Evolutionary conservation across 2,113 vertebrate genomes (phyloP).

Genomic region (Malurus elegans): DNA sequence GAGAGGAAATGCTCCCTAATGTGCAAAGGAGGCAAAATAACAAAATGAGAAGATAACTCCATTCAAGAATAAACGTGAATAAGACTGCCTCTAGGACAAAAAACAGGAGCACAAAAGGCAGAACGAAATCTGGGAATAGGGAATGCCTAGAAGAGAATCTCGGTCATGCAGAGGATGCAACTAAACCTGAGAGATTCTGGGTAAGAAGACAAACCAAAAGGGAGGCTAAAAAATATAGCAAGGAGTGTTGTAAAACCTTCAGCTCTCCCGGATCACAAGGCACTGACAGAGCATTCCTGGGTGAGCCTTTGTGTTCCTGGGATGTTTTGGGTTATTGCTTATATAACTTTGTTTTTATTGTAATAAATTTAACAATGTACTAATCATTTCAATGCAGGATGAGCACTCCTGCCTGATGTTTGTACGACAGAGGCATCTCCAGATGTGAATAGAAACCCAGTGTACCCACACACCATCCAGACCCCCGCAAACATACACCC

Average conservation of each 20-base stretch:
- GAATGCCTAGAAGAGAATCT: background rate
- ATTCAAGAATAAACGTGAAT: background rate
- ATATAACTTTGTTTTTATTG: background rate
- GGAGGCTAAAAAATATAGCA: background rate
- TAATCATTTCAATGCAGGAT: background rate
- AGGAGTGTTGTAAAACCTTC: background rate
- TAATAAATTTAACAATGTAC: background rate
- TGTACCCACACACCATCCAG: too few relatives aligned
- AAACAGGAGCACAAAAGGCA: background rate
- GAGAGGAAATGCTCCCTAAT: background rate
- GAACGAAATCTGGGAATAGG: background rate
- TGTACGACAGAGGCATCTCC: background rate
- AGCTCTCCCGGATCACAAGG: background rate
- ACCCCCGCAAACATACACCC: accelerated
- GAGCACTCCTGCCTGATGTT: background rate
- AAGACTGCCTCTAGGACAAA: background rate
- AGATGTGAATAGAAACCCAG: accelerated
- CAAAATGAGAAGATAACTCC: background rate
- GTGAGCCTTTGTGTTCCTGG: background rate
- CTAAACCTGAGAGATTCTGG: background rate
- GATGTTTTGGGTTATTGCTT: background rate
- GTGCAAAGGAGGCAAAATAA: background rate
- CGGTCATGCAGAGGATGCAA: background rate
- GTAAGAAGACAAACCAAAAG: background rate
- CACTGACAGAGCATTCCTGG: background rate